A percentile compares a stretch with the other conserved stretches of the same genome.
Evolutionary conservation across 2,797 vertebrate species (phyloP).

Genomic region (Melopsittacus undulatus): DNA sequence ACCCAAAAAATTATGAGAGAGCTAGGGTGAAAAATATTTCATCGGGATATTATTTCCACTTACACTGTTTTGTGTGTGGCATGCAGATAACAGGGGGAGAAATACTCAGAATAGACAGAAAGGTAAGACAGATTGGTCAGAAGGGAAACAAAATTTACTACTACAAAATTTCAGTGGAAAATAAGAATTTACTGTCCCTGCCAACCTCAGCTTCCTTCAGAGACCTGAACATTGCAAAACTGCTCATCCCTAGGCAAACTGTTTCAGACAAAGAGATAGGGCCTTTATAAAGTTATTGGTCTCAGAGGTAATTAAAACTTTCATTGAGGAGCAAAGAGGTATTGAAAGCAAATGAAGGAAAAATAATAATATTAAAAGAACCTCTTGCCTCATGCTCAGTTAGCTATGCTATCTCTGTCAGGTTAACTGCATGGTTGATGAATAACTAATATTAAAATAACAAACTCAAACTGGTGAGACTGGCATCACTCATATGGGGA

Average conservation of each 20-base stretch:
- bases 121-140: constrained; percentile 39
- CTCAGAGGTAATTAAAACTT: constrained; percentile 71
- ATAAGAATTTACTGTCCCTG: constrained; percentile 45
- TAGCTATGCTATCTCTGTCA: constrained; percentile 4
- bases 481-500: background rate
- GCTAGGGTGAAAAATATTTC: background rate
- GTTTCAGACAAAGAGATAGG: constrained; percentile 36
- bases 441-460: constrained; percentile 53
- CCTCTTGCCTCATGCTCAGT: constrained; percentile 39
- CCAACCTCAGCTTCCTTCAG: constrained; percentile 49
- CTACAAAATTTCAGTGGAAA: background rate
- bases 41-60: constrained; percentile 18
- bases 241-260: constrained; percentile 13
- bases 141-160: constrained; percentile 57
- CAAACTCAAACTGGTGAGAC: constrained; percentile 7
- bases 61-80: constrained; percentile 1
- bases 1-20: background rate
- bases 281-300: constrained; percentile 49
- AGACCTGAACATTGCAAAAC: background rate
- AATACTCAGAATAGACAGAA: constrained; percentile 9
- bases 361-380: constrained; percentile 66
- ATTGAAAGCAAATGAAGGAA: constrained; percentile 63
- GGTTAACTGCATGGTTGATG: constrained; percentile 29
- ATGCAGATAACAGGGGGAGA: background rate
- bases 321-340: constrained; percentile 35